These are phyloP conservation scores for Morone saxatilis DNA, from an alignment of 2,113 vertebrate species.

Conservation along the genomic window DNA sequence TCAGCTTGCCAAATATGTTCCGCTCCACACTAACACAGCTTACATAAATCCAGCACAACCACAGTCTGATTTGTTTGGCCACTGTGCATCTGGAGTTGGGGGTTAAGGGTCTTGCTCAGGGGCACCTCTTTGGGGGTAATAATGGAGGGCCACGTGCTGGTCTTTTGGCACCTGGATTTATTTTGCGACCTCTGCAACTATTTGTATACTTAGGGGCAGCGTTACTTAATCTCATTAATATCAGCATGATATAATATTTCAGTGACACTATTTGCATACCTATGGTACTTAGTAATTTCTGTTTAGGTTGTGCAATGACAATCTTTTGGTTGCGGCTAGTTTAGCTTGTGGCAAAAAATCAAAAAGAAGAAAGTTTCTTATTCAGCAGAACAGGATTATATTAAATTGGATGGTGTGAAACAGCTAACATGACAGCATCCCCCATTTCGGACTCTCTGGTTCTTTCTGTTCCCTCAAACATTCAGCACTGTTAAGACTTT, in stretches of 20 bases:
- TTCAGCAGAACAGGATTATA: not conserved
- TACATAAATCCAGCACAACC: not conserved
- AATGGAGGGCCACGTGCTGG: not conserved
- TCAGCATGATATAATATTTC: too few relatives aligned
- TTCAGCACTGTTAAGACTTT: not conserved
- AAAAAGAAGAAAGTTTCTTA: too few relatives aligned
- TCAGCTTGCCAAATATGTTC: not conserved
- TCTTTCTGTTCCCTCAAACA: not conserved
- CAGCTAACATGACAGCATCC: not conserved
- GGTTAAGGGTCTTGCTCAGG: not conserved
- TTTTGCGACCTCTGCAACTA: not conserved
- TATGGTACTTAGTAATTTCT: too few relatives aligned
- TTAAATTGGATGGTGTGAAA: not conserved
- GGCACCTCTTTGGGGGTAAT: not conserved
- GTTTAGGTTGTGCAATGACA: not conserved
- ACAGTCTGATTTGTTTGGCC: not conserved
- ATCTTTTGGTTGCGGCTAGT: not conserved
- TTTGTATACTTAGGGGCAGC: not conserved
- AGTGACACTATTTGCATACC: too few relatives aligned
- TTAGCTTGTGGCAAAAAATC: not conserved
- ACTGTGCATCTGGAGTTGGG: not conserved
- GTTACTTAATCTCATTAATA: not conserved
- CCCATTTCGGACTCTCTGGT: not conserved
- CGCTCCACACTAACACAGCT: not conserved
- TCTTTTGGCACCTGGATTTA: not conserved